phyloP scores from a whole-genome alignment of 1,140 invertebrate species.

The Drosophila murphyi region DNA sequence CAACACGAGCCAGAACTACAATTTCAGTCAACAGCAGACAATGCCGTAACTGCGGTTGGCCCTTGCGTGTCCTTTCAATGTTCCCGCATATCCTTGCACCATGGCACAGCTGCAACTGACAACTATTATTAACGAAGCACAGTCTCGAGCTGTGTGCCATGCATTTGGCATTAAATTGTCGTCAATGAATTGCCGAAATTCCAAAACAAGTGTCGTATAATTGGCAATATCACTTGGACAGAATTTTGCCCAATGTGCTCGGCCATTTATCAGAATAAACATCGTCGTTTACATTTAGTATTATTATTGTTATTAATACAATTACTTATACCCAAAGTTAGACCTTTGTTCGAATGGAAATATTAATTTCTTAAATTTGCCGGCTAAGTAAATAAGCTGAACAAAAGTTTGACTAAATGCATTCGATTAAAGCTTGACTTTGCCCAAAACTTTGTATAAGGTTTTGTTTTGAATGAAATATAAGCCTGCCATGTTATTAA shows the following conservation, averaged over 20 bases:
- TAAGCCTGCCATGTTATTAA: background rate
- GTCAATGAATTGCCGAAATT: slow-evolving; percentile 59
- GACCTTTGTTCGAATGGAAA: background rate
- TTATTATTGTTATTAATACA: background rate
- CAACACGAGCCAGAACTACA: slow-evolving; percentile 40
- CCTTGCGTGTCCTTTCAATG: slow-evolving; percentile 14
- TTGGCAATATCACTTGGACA: slow-evolving; percentile 32
- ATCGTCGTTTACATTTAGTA: background rate
- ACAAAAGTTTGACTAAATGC: no score
- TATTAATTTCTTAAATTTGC: background rate
- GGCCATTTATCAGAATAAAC: background rate
- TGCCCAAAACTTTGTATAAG: background rate
- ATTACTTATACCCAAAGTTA: background rate
- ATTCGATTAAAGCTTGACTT: no score
- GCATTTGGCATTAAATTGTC: slow-evolving; percentile 69
- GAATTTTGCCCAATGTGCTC: background rate
- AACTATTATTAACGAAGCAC: slow-evolving; percentile 68
- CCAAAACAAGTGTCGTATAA: slow-evolving; percentile 39
- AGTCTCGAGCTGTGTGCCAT: slow-evolving; percentile 9
- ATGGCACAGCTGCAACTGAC: slow-evolving; percentile 65
- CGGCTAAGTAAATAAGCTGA: background rate
- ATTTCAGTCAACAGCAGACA: slow-evolving; percentile 40
- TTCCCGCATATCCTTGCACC: slow-evolving; percentile 41
- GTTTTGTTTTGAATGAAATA: background rate
- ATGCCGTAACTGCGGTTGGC: slow-evolving; percentile 35